Conservation (phyloP, 2,113 vertebrate genomes). For the Dascyllus trimaculatus region DNA sequence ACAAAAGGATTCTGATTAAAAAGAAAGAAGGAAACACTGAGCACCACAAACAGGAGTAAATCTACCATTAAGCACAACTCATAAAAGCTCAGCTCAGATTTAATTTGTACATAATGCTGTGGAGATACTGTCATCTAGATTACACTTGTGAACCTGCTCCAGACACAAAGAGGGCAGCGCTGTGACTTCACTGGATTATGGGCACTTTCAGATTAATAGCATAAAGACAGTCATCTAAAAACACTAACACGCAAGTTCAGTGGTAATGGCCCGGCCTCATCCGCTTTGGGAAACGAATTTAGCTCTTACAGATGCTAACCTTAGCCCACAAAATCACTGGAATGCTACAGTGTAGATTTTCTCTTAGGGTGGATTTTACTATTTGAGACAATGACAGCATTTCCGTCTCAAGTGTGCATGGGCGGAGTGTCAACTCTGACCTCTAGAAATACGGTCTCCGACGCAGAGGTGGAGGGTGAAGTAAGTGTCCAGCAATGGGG, state of each 20-base stretch:
- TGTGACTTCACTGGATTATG: too few species aligned
- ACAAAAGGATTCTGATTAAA: constrained; percentile 29
- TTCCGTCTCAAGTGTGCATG: too few species aligned
- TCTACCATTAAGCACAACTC: neutral
- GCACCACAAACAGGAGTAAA: neutral
- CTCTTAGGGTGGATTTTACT: neutral
- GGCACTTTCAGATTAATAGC: too few species aligned
- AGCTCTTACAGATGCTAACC: neutral
- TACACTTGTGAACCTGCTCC: neutral
- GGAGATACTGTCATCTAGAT: neutral
- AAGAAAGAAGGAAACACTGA: neutral
- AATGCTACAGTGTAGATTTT: neutral
- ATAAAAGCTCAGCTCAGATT: neutral
- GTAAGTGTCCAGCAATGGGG: constrained; percentile 94
- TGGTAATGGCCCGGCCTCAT: too few species aligned
- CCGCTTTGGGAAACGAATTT: too few species aligned
- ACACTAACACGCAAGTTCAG: too few species aligned
- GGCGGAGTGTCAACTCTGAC: constrained; percentile 54
- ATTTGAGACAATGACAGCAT: too few species aligned
- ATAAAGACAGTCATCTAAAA: too few species aligned
- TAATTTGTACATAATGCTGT: neutral
- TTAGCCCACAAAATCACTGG: neutral
- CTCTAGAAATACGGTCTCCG: constrained; percentile 87
- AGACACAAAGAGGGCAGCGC: neutral
- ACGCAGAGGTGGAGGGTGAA: constrained; percentile 96